Base-by-base conservation (phyloP, 2,113 vertebrate genomes). In the Tenrec ecaudatus region DNA sequence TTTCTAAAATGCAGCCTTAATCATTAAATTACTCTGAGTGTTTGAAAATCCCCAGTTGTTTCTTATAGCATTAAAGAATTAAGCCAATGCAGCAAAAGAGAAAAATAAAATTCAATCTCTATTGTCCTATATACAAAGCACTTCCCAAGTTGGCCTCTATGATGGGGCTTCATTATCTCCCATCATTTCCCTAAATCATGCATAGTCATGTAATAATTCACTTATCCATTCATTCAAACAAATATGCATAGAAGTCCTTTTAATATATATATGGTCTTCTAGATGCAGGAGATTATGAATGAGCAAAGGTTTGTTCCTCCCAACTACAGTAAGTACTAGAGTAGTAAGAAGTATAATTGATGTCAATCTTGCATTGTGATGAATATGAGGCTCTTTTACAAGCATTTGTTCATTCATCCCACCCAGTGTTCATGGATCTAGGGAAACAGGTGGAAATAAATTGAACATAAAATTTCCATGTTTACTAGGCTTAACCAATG, bases 1-100 rank as follows among this genome's bases (percentile, higher is more conserved):
- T 58, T 93, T 84, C 40, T 92, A 78, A 89, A 95, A 75, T 31
- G 82, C 31, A 85, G 71, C 6, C 62, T 82, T 85, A n/a, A 38
- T 86, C 73, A 77, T 77, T 90, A 60, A 94, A 81, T 92, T 69
- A 90, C 3, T 77, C 27, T 16, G 82, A 60, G 80, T 90, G 20
- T 23, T 96, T 76, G 77, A 79, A 87, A 80, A 57, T 19, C 53
- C 92, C 77, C 17, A 68, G 22, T 68, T 43, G 16, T 81, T 82
- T 64, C 17, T 33, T 85, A 68, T 23, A 83, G 66, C 33, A 90
- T 92, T 7, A 82, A 88, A 64, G 4, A 92, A 78, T 82, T 43
- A 92, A 43, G 31, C 68, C 31, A 69, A 17, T 82, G 62, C 19
- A 86, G 60, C 27, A 92, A 93, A 82, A 87, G 58, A 7, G 86